Percentiles rank a stretch among this genome's conserved stretches.
These are phyloP conservation scores for Sceloporus undulatus DNA, from an alignment of 2,113 vertebrate genomes.

Conservation along the genomic window DNA sequence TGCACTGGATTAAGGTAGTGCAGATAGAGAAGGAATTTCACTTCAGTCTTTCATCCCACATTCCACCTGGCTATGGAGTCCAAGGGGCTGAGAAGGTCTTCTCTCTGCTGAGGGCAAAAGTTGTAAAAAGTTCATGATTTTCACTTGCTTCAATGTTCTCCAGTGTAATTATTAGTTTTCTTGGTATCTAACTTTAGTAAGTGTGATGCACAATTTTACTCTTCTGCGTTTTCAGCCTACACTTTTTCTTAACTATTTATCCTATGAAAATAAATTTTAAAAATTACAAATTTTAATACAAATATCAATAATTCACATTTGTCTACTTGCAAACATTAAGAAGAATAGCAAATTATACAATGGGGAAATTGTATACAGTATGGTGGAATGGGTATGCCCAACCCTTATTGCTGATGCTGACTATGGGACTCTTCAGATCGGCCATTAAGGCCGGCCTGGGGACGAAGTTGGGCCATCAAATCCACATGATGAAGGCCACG, in stretches of 20 bases:
- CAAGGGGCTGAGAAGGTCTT: background rate
- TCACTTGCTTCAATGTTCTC: background rate
- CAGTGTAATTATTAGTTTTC: background rate
- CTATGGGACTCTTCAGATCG: too few relatives aligned
- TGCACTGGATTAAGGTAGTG: background rate
- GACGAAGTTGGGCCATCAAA: too few relatives aligned
- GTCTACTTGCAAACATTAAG: background rate
- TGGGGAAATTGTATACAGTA: background rate
- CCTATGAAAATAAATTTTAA: background rate
- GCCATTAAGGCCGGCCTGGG: too few relatives aligned
- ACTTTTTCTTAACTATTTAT: background rate
- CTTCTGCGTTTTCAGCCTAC: background rate
- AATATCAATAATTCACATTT: background rate
- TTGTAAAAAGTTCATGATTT: background rate
- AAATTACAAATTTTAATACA: background rate
- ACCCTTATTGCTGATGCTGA: background rate
- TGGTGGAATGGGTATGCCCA: background rate
- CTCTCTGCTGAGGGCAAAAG: background rate
- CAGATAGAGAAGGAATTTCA: background rate
- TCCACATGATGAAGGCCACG: too few relatives aligned
- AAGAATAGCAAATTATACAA: background rate
- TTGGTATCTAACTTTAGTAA: background rate
- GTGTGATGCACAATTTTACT: background rate
- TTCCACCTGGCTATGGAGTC: too few relatives aligned
- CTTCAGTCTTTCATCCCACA: background rate